These are phyloP conservation scores for Caenorhabditis remanei DNA, from an alignment of 1,140 invertebrate species.

Conservation along the genomic window DNA sequence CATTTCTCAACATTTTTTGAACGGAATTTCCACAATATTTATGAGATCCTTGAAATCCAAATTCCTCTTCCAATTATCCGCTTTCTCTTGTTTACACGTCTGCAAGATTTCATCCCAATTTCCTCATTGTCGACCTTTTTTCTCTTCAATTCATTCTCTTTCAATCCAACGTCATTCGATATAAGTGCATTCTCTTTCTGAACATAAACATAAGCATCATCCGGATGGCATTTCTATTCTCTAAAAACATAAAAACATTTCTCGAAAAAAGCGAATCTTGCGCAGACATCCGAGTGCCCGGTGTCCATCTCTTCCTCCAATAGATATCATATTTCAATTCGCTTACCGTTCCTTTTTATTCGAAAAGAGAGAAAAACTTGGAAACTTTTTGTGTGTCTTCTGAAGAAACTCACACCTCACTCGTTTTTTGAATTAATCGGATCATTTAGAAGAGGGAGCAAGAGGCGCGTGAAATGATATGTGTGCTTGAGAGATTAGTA, in stretches of 20 bases:
- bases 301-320: neutral
- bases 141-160: neutral
- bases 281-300: neutral
- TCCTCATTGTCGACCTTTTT: neutral
- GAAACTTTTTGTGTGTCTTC: neutral
- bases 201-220: neutral
- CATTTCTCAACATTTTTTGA: no score
- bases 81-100: no score
- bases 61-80: no score
- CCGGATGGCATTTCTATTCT: slow-evolving; percentile 42
- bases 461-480: neutral
- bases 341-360: neutral
- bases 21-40: no score
- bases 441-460: neutral
- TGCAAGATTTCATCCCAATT: neutral
- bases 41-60: no score
- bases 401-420: neutral
- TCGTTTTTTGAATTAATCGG: slow-evolving; percentile 21
- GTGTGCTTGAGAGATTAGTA: neutral
- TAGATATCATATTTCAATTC: neutral
- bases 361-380: neutral
- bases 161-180: slow-evolving; percentile 15
- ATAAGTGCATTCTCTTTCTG: neutral
- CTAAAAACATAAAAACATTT: slow-evolving; percentile 13
- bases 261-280: neutral